Percentiles rank a stretch among this genome's conserved stretches.
phyloP scores from a whole-genome alignment of 2,888 invertebrate species.

The Brachyptera risi region DNA sequence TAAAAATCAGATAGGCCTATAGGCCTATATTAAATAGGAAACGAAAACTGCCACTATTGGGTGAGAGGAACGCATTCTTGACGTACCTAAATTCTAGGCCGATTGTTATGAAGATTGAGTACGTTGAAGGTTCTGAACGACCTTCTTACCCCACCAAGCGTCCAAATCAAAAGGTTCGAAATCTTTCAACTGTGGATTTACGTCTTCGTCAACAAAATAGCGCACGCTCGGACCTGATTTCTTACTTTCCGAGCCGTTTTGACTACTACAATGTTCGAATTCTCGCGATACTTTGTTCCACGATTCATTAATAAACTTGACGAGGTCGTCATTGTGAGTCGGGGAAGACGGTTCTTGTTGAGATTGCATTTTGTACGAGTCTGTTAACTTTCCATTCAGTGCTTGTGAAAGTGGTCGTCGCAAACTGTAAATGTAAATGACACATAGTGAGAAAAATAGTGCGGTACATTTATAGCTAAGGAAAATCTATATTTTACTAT shows the following conservation, averaged over 20 bases:
- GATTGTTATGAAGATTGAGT: conserved; percentile 27
- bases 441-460: too few species aligned
- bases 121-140: conserved; percentile 27
- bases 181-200: conserved; percentile 32
- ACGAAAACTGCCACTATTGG: too few species aligned
- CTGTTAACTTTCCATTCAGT: conserved; percentile 31
- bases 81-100: too few species aligned
- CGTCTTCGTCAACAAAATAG: conserved; percentile 30
- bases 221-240: conserved; percentile 28
- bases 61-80: too few species aligned
- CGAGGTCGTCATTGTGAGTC: conserved; percentile 30
- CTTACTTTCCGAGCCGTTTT: conserved; percentile 29
- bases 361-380: conserved; percentile 22
- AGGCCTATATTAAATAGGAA: too few species aligned
- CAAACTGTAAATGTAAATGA: too few species aligned
- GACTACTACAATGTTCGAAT: conserved; percentile 27
- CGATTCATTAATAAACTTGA: conserved; percentile 30
- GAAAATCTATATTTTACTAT: too few species aligned
- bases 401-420: too few species aligned
- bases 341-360: conserved; percentile 26
- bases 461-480: too few species aligned
- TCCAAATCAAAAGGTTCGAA: conserved; percentile 34
- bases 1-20: too few species aligned
- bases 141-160: conserved; percentile 32
- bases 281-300: conserved; percentile 31